Base-by-base conservation (phyloP, 2,113 vertebrate genomes). In the Carassius auratus region DNA sequence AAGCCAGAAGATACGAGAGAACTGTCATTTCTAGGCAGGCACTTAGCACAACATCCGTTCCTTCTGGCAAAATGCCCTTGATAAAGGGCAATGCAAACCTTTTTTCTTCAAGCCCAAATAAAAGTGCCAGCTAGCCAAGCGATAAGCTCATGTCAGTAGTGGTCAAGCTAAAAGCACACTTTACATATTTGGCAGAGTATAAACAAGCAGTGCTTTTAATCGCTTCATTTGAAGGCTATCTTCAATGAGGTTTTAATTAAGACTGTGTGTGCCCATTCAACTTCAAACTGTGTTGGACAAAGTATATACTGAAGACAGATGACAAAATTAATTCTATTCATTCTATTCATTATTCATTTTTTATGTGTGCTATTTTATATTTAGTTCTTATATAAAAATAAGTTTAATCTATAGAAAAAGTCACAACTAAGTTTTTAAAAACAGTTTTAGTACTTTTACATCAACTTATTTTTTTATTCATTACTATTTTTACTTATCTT, bases 21-120 rank as follows among this genome's bases (percentile, higher is more conserved):
- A 42, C 83, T 84, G 85, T 88, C 83, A 87, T 75, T 57, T 81
- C 73, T 45, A 79, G 59, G 57, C 82, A 69, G 45, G 42, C 79
- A 61, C 55, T 66, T 75, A 45, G 45, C 80, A 86, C 62, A 77
- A 55, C 78, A 83, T 85, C 30, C 73, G 12, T 75, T 83, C 78
- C 73, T 89, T 84, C 76, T 36, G 61, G 71, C 84, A 69, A 42
- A n/a, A 64, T 48, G 42, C 57, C 45, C 81, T 87, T 55, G 64
- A 42, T 61, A 85, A 89, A 80, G 55, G 73, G 42, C 69, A 78
- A 84, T n/a, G 61, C 75, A 75, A 81, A 85, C 59, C 12, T 48
- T 42, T 79, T 76, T 75, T 82, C 55, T 68, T 79, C 1, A 21
- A 79, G 57, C 64, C 33, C 71, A 74, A 79, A 64, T 33, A 57